Evolutionary conservation across 2,888 invertebrate species (phyloP).

Genomic region (Clusia tigrina): DNA sequence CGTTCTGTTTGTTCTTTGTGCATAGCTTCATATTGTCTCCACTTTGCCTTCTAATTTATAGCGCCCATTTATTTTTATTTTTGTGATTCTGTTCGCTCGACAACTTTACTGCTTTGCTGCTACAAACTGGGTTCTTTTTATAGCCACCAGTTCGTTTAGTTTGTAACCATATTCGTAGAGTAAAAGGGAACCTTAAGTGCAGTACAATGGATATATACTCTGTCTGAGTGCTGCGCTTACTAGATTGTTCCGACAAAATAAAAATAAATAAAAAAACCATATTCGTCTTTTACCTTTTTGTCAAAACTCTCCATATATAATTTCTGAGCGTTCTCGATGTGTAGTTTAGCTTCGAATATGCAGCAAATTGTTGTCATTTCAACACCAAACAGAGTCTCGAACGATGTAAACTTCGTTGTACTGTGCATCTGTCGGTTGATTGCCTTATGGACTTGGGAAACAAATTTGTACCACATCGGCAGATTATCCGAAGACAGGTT

Average conservation of each 20-base stretch:
- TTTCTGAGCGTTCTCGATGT: not conserved
- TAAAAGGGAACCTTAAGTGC: too few relatives aligned
- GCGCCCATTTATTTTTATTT: not conserved
- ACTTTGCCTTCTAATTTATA: not conserved
- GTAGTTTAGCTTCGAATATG: constrained; percentile 9
- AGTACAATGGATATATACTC: too few relatives aligned
- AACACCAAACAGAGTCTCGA: constrained; percentile 24
- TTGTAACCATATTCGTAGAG: too few relatives aligned
- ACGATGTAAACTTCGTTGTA: constrained; percentile 10
- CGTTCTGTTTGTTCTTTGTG: too few relatives aligned
- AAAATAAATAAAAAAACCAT: too few relatives aligned
- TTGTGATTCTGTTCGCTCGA: not conserved
- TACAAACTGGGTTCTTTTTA: too few relatives aligned
- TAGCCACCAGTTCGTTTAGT: too few relatives aligned
- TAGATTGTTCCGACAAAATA: too few relatives aligned
- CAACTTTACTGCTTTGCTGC: too few relatives aligned
- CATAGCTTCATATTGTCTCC: too few relatives aligned
- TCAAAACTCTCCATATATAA: not conserved
- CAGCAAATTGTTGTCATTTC: too few relatives aligned
- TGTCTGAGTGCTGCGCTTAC: too few relatives aligned
- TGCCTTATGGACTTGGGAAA: not conserved
- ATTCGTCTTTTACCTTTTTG: not conserved
- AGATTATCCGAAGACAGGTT: constrained; percentile 27
- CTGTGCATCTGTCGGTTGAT: not conserved
- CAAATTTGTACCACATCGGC: constrained; percentile 30